phyloP scores from a whole-genome alignment of 2,888 invertebrate genomes.

The Phrixothrix hirtus region DNA sequence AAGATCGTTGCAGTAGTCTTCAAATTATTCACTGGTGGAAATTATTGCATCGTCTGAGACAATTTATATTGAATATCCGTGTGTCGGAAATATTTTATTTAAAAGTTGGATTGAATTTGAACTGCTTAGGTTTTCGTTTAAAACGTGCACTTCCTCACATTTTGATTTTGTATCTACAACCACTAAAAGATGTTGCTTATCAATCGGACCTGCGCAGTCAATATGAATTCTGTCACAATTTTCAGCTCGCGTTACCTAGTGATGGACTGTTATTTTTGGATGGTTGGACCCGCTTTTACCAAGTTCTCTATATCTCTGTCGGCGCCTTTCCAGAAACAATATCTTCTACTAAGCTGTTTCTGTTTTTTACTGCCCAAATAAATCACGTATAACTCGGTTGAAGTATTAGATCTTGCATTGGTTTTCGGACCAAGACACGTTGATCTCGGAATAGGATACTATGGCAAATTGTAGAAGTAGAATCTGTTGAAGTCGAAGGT shows the following conservation, averaged over 20 bases:
- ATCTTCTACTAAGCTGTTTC: too few relatives aligned
- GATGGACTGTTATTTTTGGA: slow-evolving; percentile 28
- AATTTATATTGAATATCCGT: neutral
- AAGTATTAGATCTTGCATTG: too few relatives aligned
- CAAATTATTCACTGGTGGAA: neutral
- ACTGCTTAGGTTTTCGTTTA: too few relatives aligned
- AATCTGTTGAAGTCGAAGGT: neutral
- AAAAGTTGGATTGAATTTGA: too few relatives aligned
- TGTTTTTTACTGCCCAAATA: neutral
- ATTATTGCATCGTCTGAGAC: too few relatives aligned
- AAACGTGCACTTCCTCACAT: too few relatives aligned
- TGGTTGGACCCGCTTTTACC: slow-evolving; percentile 33
- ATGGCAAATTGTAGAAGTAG: neutral
- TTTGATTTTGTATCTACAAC: slow-evolving; percentile 2
- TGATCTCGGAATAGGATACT: slow-evolving; percentile 1
- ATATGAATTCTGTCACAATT: too few relatives aligned
- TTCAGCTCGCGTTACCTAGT: slow-evolving; percentile 35
- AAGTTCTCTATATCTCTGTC: too few relatives aligned
- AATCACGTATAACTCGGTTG: too few relatives aligned
- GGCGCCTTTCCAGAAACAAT: slow-evolving; percentile 33
- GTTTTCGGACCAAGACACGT: neutral
- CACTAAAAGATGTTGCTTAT: slow-evolving; percentile 24
- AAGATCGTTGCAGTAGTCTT: neutral
- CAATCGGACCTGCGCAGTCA: slow-evolving; percentile 41
- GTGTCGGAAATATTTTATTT: neutral